Base-by-base conservation (phyloP, 2,888 invertebrate species). In the Micropterix aruncella region DNA sequence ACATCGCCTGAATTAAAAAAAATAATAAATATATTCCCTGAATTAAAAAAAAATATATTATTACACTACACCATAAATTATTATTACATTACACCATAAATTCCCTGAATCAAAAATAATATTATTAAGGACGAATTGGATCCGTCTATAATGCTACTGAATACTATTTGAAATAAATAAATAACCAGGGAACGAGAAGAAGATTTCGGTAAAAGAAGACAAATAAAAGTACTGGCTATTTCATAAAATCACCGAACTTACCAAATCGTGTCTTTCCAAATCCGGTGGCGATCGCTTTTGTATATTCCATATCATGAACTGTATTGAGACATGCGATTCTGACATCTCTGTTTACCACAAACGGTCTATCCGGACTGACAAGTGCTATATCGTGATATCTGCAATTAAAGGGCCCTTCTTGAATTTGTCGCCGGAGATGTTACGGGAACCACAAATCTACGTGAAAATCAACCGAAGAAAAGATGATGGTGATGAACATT, bases 351-450 rank as follows among this genome's bases (percentile, higher is more conserved):
- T 60, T 71, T 3, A 79, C 60, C 2, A 59, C 52, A 7, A 77
- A 75, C 0, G 63, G 57, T 14, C 57, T 52, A 4, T 66, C 61
- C 36, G 81, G 60, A 55, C 65, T 70, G 50, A 83, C 63, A 7
- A 85, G 55, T 0, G 79, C 83, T 44, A 85, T 77, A 51, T 85
- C 84, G 53, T 84, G 70, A 55, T 73, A 74, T 44, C 57, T 60
- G 18, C 41, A 50, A n/a, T n/a, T n/a, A n/a, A n/a, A n/a, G n/a
- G n/a, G n/a, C n/a, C n/a, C n/a, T n/a, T n/a, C n/a, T n/a, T n/a
- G n/a, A n/a, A n/a, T n/a, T n/a, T n/a, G n/a, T n/a, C n/a, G n/a
- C n/a, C n/a, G n/a, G n/a, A n/a, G n/a, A n/a, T n/a, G n/a, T n/a
- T n/a, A n/a, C n/a, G n/a, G n/a, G n/a, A n/a, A n/a, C n/a, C n/a